Conservation (phyloP, 1,140 invertebrate genomes). For the Neocloeon triangulifer region DNA sequence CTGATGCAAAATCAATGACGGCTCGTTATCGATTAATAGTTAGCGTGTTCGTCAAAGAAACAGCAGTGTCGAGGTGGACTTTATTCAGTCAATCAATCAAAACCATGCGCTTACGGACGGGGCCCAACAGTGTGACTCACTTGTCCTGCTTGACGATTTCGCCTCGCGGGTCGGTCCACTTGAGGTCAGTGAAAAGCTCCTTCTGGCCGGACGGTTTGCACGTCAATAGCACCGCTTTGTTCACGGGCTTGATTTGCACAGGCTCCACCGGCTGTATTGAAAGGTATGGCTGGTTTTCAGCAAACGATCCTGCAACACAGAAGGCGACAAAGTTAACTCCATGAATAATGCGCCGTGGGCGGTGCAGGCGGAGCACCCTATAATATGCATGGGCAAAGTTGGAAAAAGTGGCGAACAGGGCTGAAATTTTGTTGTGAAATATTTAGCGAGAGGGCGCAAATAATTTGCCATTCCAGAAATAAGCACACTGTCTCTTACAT, state of each 20-base stretch:
- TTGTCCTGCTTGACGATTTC: constrained; percentile 26
- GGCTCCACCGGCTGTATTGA: constrained; percentile 39
- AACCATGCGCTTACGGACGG: constrained; percentile 11
- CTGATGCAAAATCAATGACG: constrained; percentile 1
- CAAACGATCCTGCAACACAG: constrained; percentile 17
- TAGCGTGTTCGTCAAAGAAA: too few relatives aligned
- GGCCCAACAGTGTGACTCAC: too few relatives aligned
- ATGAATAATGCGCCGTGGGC: too few relatives aligned
- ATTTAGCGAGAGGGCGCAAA: too few relatives aligned
- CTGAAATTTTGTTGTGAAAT: too few relatives aligned
- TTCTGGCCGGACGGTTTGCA: constrained; percentile 35
- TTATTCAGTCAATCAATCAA: not conserved
- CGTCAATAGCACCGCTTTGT: constrained; percentile 41
- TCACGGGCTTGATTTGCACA: constrained; percentile 38
- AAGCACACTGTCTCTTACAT: too few relatives aligned
- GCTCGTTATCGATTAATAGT: too few relatives aligned
- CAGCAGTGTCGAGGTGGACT: not conserved
- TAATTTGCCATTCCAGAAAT: too few relatives aligned
- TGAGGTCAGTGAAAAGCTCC: constrained; percentile 32
- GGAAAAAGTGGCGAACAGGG: too few relatives aligned
- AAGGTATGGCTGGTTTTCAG: constrained; percentile 21
- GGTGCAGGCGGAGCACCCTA: too few relatives aligned
- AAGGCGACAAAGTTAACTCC: too few relatives aligned
- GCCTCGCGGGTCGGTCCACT: constrained; percentile 42
- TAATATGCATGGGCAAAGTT: too few relatives aligned